Base-by-base conservation (phyloP, 2,888 invertebrate genomes). In the Drosophila borealis region DNA sequence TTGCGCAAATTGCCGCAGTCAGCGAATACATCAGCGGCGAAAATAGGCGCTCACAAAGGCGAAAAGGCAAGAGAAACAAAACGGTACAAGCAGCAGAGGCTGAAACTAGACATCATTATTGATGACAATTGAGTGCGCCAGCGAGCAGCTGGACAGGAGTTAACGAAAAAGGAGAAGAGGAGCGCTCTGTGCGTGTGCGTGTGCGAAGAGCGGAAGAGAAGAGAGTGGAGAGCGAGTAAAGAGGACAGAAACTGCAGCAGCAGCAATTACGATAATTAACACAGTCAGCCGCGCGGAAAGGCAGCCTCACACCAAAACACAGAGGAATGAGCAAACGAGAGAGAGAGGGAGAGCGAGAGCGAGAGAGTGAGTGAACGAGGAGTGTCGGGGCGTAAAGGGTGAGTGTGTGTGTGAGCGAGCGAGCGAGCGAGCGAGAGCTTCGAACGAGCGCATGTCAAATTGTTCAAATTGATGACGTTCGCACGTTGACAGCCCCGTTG, bases 61-160 rank as follows among this genome's bases (percentile, higher is more conserved):
- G 78, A 89, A 86, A 83, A 37, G 61, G 60, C 53, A 73, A 48
- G 45, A 9, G 37, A 69, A 70, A 59, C 45, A 72, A 73, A 77
- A 73, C 82, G 72, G 69, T 72, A 80, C 72, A 70, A 70, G 74
- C 67, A 70, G 63, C 71, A 29, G 29, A 29, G 74, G 69, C 78
- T 69, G 78, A 78, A 90, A 90, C 90, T 82, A 90, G 91, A 91
- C 90, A 90, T 92, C 89, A 90, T 91, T 92, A 91, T 91, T 91
- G 91, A 92, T 92, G 92, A 91, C 92, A 91, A 90, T 91, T 91
- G 90, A 90, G 84, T 90, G 90, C 85, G 88, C 90, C 88, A 88
- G 72, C 67, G 66, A 89, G 73, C 82, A 85, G 89, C 77, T 79
- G 79, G 67, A 66, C 82, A 80, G 59, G 55, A 62, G 71, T 50